Conservation (phyloP, 2,797 vertebrate species). For the Eulemur rubriventer region DNA sequence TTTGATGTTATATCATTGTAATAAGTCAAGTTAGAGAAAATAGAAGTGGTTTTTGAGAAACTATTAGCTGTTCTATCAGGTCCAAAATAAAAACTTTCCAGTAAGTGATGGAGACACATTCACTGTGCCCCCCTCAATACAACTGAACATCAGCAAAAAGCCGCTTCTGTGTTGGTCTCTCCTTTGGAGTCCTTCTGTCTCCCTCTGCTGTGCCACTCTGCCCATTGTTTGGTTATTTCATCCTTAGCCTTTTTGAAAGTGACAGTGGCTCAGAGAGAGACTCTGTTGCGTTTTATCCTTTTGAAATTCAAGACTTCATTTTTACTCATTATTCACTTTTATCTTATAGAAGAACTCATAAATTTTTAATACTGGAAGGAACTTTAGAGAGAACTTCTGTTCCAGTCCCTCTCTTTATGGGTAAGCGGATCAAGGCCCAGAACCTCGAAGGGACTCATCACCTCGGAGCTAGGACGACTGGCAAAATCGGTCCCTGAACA, state of each 20-base stretch:
- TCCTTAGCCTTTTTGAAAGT: neutral
- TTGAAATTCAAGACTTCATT: neutral
- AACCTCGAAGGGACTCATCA: neutral
- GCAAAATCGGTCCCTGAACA: too few species aligned
- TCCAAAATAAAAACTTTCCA: neutral
- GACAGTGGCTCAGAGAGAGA: neutral
- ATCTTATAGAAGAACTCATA: neutral
- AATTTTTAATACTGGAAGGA: neutral
- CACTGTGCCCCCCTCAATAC: too few species aligned
- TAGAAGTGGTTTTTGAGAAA: neutral
- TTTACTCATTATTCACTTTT: neutral
- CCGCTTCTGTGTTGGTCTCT: neutral
- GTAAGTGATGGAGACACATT: neutral
- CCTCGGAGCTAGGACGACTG: neutral
- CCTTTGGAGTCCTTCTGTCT: neutral
- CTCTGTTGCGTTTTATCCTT: neutral
- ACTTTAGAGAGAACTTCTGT: neutral
- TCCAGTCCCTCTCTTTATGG: neutral
- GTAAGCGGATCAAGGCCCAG: neutral
- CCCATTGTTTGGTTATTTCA: neutral
- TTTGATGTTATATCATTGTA: neutral
- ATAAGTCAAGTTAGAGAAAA: neutral
- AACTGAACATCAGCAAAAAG: neutral
- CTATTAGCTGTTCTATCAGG: neutral
- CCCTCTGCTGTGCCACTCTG: neutral